phyloP scores from a whole-genome alignment of 2,888 invertebrate genomes.

The Stenurella melanura region DNA sequence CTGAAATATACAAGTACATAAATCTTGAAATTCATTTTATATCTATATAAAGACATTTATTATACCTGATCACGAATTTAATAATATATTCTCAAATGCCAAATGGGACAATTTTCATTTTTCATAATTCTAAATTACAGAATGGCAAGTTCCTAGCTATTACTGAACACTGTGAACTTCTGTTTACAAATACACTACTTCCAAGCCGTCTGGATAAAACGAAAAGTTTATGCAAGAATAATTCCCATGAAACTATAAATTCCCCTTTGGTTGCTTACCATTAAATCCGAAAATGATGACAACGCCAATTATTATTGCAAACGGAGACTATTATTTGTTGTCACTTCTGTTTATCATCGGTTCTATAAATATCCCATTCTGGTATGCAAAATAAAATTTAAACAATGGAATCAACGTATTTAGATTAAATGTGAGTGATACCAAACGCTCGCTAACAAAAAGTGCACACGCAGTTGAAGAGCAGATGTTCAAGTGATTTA shows the following conservation, averaged over 20 bases:
- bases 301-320: constrained; percentile 1
- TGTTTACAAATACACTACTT: too few relatives aligned
- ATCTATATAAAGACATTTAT: too few relatives aligned
- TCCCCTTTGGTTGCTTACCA: neutral
- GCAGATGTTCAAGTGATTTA: constrained; percentile 28
- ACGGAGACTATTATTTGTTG: constrained; percentile 13
- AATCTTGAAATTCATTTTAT: too few relatives aligned
- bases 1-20: too few relatives aligned
- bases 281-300: constrained; percentile 4
- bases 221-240: neutral
- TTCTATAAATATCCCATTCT: constrained; percentile 26
- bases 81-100: too few relatives aligned
- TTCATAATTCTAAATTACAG: too few relatives aligned
- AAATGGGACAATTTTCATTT: too few relatives aligned
- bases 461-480: constrained; percentile 14
- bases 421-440: constrained; percentile 13
- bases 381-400: constrained; percentile 27
- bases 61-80: too few relatives aligned
- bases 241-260: neutral
- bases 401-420: constrained; percentile 26
- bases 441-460: constrained; percentile 7
- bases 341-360: neutral
- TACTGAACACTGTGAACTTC: too few relatives aligned
- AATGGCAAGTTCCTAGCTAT: too few relatives aligned
- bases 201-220: too few relatives aligned